Conservation (phyloP, 2,797 vertebrate genomes). For the Etheostoma perlongum region DNA sequence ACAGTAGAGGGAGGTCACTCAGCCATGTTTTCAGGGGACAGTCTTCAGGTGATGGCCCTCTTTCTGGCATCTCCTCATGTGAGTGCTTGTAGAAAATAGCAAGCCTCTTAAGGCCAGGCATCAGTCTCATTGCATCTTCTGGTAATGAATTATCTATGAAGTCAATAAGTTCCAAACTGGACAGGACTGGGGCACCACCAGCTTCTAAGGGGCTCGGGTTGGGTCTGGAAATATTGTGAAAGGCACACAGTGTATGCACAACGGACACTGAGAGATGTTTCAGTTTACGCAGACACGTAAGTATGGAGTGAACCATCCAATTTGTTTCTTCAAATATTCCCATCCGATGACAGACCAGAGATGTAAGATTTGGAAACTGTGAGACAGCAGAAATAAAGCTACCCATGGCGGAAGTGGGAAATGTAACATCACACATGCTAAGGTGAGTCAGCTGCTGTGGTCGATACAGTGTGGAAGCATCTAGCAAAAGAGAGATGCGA, state of each 20-base stretch:
- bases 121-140: conserved; percentile 38
- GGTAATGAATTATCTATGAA: conserved; percentile 30
- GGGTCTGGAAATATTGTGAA: not conserved
- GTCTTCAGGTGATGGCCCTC: not conserved
- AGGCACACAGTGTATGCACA: too few relatives aligned
- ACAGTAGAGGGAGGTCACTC: conserved; percentile 54
- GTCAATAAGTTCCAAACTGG: conserved; percentile 70
- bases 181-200: conserved; percentile 13
- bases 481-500: not conserved
- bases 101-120: conserved; percentile 60
- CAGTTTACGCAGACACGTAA: conserved; percentile 55
- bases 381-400: conserved; percentile 25
- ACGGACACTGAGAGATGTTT: conserved; percentile 65
- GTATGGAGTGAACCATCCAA: conserved; percentile 30
- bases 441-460: conserved; percentile 66
- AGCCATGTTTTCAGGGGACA: conserved; percentile 63
- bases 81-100: conserved; percentile 46
- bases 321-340: accelerated
- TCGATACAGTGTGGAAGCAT: not conserved
- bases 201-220: not conserved
- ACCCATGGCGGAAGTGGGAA: accelerated
- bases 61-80: not conserved
- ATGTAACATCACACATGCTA: conserved; percentile 52
- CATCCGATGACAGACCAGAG: conserved; percentile 59
- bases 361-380: conserved; percentile 59